phyloP scores from a whole-genome alignment of 2,888 invertebrate species.

The Melikaiella ostensackeni region DNA sequence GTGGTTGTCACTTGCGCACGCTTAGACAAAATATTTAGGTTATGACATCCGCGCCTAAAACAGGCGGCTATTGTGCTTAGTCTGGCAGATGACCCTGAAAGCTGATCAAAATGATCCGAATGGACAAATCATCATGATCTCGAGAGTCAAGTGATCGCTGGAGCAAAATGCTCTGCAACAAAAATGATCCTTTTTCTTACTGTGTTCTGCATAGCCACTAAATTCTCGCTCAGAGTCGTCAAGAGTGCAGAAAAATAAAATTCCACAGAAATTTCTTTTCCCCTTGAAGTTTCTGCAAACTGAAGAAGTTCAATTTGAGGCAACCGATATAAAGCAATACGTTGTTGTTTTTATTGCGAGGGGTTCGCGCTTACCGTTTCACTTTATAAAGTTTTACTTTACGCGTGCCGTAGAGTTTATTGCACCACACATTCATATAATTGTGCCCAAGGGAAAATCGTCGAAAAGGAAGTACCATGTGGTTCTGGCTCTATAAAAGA shows the following conservation, averaged over 20 bases:
- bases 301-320: slow-evolving; percentile 31
- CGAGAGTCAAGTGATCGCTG: no score
- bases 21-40: no score
- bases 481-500: slow-evolving; percentile 23
- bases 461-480: slow-evolving; percentile 18
- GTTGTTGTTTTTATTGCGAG: slow-evolving; percentile 26
- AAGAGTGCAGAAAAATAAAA: slow-evolving; percentile 19
- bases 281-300: slow-evolving; percentile 21
- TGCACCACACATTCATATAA: slow-evolving; percentile 38
- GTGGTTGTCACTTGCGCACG: no score
- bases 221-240: neutral
- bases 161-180: no score
- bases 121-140: no score
- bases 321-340: slow-evolving; percentile 13
- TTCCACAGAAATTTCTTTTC: neutral
- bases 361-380: slow-evolving; percentile 17
- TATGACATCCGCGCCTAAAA: no score
- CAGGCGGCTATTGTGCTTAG: no score
- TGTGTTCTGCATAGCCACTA: neutral
- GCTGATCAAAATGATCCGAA: no score
- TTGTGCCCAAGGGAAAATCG: slow-evolving; percentile 34
- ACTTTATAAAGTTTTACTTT: slow-evolving; percentile 39
- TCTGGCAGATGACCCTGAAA: no score
- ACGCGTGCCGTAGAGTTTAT: slow-evolving; percentile 26
- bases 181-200: no score